A percentile compares a stretch with the other conserved stretches of the same genome.
These are phyloP conservation scores for Scolopax rusticola DNA, from an alignment of 2,797 vertebrate genomes.

Conservation along the genomic window DNA sequence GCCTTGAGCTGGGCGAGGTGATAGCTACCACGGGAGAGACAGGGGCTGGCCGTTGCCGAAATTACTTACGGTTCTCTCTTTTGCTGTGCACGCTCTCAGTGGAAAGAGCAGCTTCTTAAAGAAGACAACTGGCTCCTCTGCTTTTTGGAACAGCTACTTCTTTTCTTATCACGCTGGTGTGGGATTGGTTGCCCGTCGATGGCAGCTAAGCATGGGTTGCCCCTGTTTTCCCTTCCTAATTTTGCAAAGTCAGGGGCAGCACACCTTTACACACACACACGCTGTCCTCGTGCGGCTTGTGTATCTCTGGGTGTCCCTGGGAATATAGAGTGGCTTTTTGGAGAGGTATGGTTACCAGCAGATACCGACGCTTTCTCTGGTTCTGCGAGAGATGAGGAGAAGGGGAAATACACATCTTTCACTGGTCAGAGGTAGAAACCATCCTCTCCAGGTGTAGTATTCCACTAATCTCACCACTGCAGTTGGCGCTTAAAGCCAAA, in stretches of 20 bases:
- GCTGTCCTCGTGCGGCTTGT: accelerated
- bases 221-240: neutral
- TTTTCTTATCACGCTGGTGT: neutral
- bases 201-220: neutral
- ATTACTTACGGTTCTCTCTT: neutral
- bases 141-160: neutral
- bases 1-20: neutral
- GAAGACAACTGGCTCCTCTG: neutral
- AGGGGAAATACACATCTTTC: neutral
- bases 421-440: neutral
- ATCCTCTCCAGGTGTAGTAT: neutral
- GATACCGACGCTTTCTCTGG: neutral
- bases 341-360: neutral
- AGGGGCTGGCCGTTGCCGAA: neutral
- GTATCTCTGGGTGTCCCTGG: neutral
- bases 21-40: accelerated
- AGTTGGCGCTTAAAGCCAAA: neutral
- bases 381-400: neutral
- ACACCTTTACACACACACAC: accelerated
- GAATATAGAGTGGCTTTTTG: neutral
- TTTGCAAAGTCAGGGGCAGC: neutral
- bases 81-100: accelerated
- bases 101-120: neutral
- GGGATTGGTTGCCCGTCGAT: neutral
- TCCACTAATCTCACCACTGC: accelerated